These are phyloP conservation scores for Hylyphantes graminicola DNA, from an alignment of 1,140 invertebrate species.

Conservation along the genomic window DNA sequence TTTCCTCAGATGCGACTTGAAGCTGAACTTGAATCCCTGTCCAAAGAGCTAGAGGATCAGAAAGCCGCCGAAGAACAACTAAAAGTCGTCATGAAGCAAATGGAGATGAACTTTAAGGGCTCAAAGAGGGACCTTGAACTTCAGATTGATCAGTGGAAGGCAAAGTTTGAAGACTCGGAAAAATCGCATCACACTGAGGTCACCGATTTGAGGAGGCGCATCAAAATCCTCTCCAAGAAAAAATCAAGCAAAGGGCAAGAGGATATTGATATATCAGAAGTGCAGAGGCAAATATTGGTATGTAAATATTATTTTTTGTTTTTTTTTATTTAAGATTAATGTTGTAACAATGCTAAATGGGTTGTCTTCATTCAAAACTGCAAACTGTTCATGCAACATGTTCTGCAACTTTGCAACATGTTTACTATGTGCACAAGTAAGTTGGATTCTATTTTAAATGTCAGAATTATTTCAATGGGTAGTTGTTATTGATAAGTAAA, in stretches of 20 bases:
- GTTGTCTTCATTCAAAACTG: too few species aligned
- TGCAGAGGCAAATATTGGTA: slow-evolving; percentile 33
- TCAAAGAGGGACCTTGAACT: slow-evolving; percentile 7
- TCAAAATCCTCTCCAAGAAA: slow-evolving; percentile 13
- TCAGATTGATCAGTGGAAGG: slow-evolving; percentile 15
- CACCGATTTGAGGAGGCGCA: slow-evolving; percentile 9
- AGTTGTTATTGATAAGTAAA: too few species aligned
- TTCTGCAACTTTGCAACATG: too few species aligned
- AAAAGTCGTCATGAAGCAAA: slow-evolving; percentile 1
- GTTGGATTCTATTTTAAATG: too few species aligned
- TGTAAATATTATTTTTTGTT: not conserved
- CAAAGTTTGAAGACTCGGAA: not conserved
- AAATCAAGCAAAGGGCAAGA: not conserved
- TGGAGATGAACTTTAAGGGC: not conserved
- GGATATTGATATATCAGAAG: slow-evolving; percentile 27
- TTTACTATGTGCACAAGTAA: too few species aligned
- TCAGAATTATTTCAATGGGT: too few species aligned
- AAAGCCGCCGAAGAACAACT: slow-evolving; percentile 16
- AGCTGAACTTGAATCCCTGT: slow-evolving; percentile 24
- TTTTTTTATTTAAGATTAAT: not conserved
- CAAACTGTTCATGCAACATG: too few species aligned
- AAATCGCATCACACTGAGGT: slow-evolving; percentile 16
- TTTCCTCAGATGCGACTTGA: slow-evolving; percentile 17
- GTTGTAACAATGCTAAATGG: too few species aligned
- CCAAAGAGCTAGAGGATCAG: slow-evolving; percentile 15